These are phyloP conservation scores for Salvelinus namaycush DNA, from an alignment of 2,113 vertebrate genomes.

Conservation along the genomic window DNA sequence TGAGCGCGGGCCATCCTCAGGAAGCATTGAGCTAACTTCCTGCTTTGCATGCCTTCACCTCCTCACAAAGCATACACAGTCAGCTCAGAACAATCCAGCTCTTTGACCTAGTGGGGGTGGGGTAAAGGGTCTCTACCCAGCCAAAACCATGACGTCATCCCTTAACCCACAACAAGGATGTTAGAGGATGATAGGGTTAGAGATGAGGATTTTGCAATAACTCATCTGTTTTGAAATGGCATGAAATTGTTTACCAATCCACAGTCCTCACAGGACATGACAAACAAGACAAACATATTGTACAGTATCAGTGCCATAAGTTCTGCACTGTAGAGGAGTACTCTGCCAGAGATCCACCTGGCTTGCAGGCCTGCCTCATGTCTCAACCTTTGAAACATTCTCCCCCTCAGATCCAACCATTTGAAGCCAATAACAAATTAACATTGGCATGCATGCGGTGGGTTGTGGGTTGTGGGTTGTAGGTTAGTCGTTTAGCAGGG, in stretches of 20 bases:
- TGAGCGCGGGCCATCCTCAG: constrained; percentile 38
- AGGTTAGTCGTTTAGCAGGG: too few species aligned
- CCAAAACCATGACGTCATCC: constrained; percentile 54
- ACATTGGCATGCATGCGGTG: too few species aligned
- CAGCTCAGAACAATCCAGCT: constrained; percentile 63
- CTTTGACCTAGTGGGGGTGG: constrained; percentile 48
- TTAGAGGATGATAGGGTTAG: constrained; percentile 9
- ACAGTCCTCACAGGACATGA: too few species aligned
- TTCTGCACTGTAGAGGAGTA: too few species aligned
- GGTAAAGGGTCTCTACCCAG: constrained; percentile 40
- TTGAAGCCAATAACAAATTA: background rate
- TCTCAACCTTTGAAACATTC: background rate
- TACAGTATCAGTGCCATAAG: too few species aligned
- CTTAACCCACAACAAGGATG: constrained; percentile 32
- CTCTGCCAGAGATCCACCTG: background rate
- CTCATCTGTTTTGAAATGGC: background rate
- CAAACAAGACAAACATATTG: too few species aligned
- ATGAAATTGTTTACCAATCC: background rate
- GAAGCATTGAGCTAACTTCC: constrained; percentile 54
- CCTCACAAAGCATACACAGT: constrained; percentile 64
- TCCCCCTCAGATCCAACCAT: background rate
- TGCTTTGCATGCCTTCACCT: constrained; percentile 45
- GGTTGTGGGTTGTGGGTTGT: too few species aligned
- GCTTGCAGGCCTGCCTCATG: background rate
- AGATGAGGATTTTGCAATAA: background rate